Conservation (phyloP, 2,113 vertebrate genomes). For the Theristicus caerulescens region DNA sequence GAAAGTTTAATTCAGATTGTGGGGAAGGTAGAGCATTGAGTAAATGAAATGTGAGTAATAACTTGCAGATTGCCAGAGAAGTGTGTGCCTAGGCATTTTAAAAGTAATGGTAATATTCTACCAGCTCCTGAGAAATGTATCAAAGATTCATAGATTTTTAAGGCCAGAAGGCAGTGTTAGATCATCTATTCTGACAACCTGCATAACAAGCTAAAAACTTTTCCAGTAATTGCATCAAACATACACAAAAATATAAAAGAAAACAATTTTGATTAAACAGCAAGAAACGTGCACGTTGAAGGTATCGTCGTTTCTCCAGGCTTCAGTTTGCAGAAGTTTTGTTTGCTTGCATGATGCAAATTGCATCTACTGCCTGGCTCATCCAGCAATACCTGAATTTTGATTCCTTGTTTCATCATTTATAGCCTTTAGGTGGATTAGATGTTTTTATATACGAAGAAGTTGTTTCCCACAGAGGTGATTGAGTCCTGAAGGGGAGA, state of each 20-base stretch:
- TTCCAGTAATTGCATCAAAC: constrained; percentile 54
- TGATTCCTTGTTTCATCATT: constrained; percentile 13
- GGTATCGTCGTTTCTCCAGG: background rate
- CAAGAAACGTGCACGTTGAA: background rate
- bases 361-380: background rate
- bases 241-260: constrained; percentile 14
- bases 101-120: constrained; percentile 20
- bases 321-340: constrained; percentile 28
- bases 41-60: constrained; percentile 54
- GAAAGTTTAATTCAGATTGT: constrained; percentile 10
- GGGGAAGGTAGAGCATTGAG: constrained; percentile 30
- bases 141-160: constrained; percentile 47
- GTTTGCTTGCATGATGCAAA: constrained; percentile 41
- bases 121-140: constrained; percentile 34
- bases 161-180: constrained; percentile 52
- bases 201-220: constrained; percentile 58
- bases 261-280: constrained; percentile 63
- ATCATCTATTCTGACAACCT: constrained; percentile 59
- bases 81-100: constrained; percentile 37
- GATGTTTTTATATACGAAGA: background rate
- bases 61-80: constrained; percentile 16
- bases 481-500: background rate
- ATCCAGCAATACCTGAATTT: background rate
- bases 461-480: background rate
- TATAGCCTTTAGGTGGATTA: background rate